phyloP scores from a whole-genome alignment of 2,797 vertebrate species.

The Myoxocephalus aenaeus region DNA sequence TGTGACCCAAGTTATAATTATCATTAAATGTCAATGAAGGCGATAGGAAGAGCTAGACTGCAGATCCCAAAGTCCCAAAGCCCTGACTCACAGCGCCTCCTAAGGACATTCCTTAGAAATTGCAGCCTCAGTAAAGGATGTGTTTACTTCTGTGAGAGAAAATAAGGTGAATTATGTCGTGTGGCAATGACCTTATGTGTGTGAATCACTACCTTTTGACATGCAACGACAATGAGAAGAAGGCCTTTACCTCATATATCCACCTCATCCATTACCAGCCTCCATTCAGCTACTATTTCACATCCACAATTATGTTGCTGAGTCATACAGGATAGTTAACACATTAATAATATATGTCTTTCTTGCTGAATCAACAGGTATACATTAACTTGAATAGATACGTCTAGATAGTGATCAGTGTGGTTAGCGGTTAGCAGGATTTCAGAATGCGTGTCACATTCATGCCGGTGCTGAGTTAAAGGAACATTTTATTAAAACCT shows the following conservation, averaged over 20 bases:
- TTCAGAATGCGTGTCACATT: conserved; percentile 20
- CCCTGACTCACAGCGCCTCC: conserved; percentile 62
- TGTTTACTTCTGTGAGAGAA: not conserved
- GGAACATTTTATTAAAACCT: not conserved
- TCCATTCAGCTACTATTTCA: conserved; percentile 32
- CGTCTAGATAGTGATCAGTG: conserved; percentile 11
- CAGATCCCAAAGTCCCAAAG: conserved; percentile 24
- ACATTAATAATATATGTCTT: conserved; percentile 32
- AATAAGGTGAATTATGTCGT: not conserved
- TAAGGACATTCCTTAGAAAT: conserved; percentile 32
- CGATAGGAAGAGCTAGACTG: conserved; percentile 35
- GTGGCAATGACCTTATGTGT: not conserved
- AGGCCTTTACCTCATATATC: conserved; percentile 1
- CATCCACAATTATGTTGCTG: conserved; percentile 20
- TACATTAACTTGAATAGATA: conserved; percentile 32
- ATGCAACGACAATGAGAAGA: conserved; percentile 1
- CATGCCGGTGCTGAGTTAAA: not conserved
- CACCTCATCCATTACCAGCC: not conserved
- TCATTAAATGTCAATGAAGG: conserved; percentile 77
- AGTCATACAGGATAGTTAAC: conserved; percentile 36
- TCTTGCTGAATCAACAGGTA: conserved; percentile 35
- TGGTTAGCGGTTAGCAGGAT: conserved; percentile 14
- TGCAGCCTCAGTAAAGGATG: conserved; percentile 23
- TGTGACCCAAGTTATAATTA: conserved; percentile 74
- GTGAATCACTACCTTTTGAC: not conserved